Percentiles rank a stretch among this genome's conserved stretches.
Evolutionary conservation across 2,797 vertebrate genomes (phyloP).

Genomic region (Enteromius radiatus): DNA sequence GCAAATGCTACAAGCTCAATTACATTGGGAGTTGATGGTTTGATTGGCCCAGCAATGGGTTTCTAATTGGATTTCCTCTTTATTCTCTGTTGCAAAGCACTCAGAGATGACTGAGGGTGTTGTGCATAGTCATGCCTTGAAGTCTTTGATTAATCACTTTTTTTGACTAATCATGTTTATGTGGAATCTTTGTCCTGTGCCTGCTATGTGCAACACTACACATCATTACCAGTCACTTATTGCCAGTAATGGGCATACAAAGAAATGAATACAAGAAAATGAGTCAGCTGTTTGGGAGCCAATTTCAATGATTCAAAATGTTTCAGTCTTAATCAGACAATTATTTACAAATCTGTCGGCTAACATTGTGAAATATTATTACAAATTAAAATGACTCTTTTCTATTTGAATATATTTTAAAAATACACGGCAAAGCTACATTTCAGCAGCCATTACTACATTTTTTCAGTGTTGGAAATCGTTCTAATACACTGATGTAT

Average conservation of each 20-base stretch:
- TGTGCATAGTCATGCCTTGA: neutral
- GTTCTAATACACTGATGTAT: neutral
- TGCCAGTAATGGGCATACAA: neutral
- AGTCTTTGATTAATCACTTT: slow-evolving; percentile 2
- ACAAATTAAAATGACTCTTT: neutral
- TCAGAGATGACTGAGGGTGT: neutral
- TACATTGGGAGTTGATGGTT: slow-evolving; percentile 7
- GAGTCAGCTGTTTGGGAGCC: slow-evolving; percentile 1
- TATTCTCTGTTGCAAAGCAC: neutral
- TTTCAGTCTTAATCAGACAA: slow-evolving; percentile 4
- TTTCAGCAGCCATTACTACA: neutral
- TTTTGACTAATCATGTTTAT: slow-evolving; percentile 14
- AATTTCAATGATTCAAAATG: slow-evolving; percentile 2
- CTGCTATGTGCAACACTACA: neutral
- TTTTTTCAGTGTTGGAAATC: neutral
- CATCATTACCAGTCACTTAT: neutral
- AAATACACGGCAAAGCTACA: neutral
- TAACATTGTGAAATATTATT: neutral
- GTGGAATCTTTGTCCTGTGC: neutral
- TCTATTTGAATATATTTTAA: neutral
- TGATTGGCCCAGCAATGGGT: neutral
- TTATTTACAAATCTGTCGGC: neutral
- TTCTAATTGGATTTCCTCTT: slow-evolving; percentile 41
- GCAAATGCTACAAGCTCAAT: slow-evolving; percentile 17
- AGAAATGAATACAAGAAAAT: neutral